Percentiles rank a stretch among this genome's conserved stretches.
Evolutionary conservation across 2,797 vertebrate genomes (phyloP).

Genomic region (Acanthopagrus latus): DNA sequence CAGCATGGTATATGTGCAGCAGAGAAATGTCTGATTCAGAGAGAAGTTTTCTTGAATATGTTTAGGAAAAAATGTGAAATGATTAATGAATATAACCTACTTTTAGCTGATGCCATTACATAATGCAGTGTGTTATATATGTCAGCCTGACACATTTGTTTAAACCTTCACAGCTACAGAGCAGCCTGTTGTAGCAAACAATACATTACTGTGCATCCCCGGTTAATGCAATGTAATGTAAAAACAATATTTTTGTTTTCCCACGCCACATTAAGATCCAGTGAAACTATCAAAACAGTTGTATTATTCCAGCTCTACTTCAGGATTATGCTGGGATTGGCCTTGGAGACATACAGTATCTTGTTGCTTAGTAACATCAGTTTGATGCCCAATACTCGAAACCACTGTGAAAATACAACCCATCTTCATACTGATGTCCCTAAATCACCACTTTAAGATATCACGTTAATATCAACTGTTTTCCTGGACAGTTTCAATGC

Average conservation of each 20-base stretch:
- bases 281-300: neutral
- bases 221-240: neutral
- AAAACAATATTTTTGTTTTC: neutral
- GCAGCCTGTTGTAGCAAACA: slow-evolving; percentile 6
- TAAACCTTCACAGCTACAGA: slow-evolving; percentile 15
- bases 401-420: slow-evolving; percentile 47
- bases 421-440: slow-evolving; percentile 37
- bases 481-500: neutral
- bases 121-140: slow-evolving; percentile 43
- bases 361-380: slow-evolving; percentile 87
- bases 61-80: slow-evolving; percentile 13
- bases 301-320: slow-evolving; percentile 48
- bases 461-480: neutral
- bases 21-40: slow-evolving; percentile 9
- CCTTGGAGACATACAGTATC: slow-evolving; percentile 66
- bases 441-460: slow-evolving; percentile 15
- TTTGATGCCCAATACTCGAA: slow-evolving; percentile 48
- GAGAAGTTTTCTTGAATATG: slow-evolving; percentile 25
- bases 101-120: slow-evolving; percentile 42
- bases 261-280: neutral
- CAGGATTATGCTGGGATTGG: slow-evolving; percentile 58
- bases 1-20: neutral
- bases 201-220: neutral
- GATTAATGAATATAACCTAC: slow-evolving; percentile 40
- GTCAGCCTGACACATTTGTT: slow-evolving; percentile 2